Conservation (phyloP, 2,888 invertebrate species). For the Keiferia lycopersicella region DNA sequence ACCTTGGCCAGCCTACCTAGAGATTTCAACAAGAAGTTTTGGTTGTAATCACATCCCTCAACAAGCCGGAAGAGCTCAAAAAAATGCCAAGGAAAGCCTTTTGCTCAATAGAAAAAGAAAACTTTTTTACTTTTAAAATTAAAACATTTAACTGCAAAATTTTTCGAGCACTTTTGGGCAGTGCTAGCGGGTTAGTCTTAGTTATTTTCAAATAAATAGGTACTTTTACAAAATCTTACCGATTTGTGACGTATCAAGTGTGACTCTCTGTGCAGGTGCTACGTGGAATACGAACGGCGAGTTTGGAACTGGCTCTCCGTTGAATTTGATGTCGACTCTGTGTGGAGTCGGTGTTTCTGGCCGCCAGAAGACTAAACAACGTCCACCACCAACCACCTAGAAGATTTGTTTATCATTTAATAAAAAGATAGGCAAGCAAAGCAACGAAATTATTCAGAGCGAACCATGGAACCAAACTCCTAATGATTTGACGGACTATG, state of each 20-base stretch:
- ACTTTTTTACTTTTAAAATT: not conserved
- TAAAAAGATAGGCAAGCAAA: not conserved
- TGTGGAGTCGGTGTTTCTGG: slow-evolving; percentile 95
- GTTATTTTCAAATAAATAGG: not conserved
- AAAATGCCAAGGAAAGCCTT: not conserved
- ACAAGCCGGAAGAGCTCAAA: not conserved
- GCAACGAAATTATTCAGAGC: too few species aligned
- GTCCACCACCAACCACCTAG: slow-evolving; percentile 95
- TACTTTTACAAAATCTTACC: slow-evolving; percentile 47
- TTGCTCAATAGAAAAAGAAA: not conserved
- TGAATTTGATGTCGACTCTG: slow-evolving; percentile 97
- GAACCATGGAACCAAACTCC: too few species aligned
- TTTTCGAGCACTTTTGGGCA: slow-evolving; percentile 2
- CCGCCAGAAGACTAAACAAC: slow-evolving; percentile 96
- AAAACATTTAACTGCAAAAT: slow-evolving; percentile 2
- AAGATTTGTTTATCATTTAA: slow-evolving; percentile 24
- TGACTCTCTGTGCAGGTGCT: slow-evolving; percentile 72
- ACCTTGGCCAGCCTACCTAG: not conserved
- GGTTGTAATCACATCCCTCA: not conserved
- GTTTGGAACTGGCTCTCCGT: slow-evolving; percentile 95
- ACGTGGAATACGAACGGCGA: slow-evolving; percentile 93
- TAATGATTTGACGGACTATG: too few species aligned
- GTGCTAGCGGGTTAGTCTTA: not conserved
- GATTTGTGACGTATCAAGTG: slow-evolving; percentile 72
- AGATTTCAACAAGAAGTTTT: not conserved